Conservation (phyloP, 1,140 invertebrate genomes). For the Drosophila ambigua region DNA sequence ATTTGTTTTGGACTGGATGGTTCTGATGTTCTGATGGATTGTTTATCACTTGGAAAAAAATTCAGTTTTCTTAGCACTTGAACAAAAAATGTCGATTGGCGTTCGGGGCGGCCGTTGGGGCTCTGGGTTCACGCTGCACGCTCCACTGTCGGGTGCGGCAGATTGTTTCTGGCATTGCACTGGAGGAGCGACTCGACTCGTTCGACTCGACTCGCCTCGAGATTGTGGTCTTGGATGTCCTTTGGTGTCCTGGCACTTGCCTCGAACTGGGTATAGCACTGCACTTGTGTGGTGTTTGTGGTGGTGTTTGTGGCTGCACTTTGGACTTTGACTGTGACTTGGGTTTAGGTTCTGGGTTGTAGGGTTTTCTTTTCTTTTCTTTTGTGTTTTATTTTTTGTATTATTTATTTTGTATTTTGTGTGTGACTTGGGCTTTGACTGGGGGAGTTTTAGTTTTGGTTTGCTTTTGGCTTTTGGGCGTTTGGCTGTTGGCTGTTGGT, state of each 20-base stretch:
- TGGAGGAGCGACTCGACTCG: background rate
- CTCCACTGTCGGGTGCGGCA: constrained; percentile 11
- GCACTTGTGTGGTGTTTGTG: background rate
- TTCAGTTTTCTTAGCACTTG: constrained; percentile 52
- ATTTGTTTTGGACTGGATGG: background rate
- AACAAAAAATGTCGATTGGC: constrained; percentile 50
- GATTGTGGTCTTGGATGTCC: background rate
- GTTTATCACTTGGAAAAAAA: constrained; percentile 22
- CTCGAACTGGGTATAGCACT: background rate
- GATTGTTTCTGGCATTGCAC: constrained; percentile 40
- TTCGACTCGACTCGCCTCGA: background rate
- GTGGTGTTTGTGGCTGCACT: too few relatives aligned
- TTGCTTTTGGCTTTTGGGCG: constrained; percentile 13
- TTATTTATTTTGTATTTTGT: too few relatives aligned
- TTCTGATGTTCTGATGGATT: constrained; percentile 9
- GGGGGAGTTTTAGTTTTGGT: background rate
- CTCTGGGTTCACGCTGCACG: constrained; percentile 29
- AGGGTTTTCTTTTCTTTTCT: too few relatives aligned
- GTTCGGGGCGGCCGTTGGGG: background rate
- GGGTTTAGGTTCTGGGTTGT: background rate
- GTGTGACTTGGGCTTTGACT: background rate
- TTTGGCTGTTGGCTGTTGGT: constrained; percentile 20
- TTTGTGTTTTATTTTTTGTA: too few relatives aligned
- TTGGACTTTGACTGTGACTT: too few relatives aligned
- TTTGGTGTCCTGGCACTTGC: background rate